Evolutionary conservation across 2,888 invertebrate species (phyloP), one percentile per base, ranked within the genome.

Genomic region (Disparrhopalites patrizii): DNA sequence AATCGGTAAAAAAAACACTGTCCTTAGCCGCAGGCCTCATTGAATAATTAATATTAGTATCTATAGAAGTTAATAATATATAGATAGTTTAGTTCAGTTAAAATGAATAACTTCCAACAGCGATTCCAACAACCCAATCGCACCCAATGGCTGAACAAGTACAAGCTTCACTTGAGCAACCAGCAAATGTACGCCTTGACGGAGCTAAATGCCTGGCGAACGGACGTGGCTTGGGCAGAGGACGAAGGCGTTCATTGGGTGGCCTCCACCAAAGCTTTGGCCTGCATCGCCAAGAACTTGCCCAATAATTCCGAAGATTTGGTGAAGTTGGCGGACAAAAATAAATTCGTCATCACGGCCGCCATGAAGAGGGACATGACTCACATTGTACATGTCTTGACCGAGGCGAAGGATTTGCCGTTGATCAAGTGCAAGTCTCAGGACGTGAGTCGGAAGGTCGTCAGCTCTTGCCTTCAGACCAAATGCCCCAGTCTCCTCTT

Each of bases 161-260:
- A 71, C 51, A 88, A 88, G 77, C 88, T 89, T 73, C 80, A 85
- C 64, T 95, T 97, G 78, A 92, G 93, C 79, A 86, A 88, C 68
- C 85, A 87, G 38, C 97, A 97, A 79, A 78, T 93, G 78, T 85
- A 84, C 76, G 96, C 95, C 0, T 81, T 97, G 33, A 85, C 85
- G 72, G 84, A 89, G 75, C 79, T 98, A 15, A 93, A 87, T 79
- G 82, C 83, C 55, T 99, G 98, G 98, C 83, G 98, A 52, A 96
- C 99, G 79, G 77, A 81, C 20, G 82, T 87, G 5, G 94, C 96
- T 0, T 82, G 98, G 27, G 80, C 82, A 62, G 88, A 94, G 77
- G 99, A 99, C 79, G 98, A 99, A 79, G 95, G 96, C 78, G 83
- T 85, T 47, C 87, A 86, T 84, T 98, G 92, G 80, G 89, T 98